Evolutionary conservation across 2,797 vertebrate genomes (phyloP).

Genomic region (Vespertilio murinus): DNA sequence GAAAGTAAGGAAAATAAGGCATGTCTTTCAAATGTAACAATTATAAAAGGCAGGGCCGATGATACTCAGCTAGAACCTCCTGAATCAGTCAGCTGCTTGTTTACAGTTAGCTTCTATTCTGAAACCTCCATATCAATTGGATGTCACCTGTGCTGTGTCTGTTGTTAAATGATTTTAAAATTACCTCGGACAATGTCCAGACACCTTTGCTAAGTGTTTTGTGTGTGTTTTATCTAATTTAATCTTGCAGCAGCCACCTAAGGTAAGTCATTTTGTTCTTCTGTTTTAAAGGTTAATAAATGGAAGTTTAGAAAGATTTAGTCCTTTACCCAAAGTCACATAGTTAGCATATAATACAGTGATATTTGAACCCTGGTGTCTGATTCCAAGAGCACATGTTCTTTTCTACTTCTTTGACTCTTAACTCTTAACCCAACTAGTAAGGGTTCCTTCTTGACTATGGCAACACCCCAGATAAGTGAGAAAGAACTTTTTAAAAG

Average conservation of each 20-base stretch:
- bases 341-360: not conserved
- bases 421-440: slow-evolving; percentile 27
- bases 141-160: not conserved
- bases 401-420: slow-evolving; percentile 1
- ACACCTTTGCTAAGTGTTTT: slow-evolving; percentile 22
- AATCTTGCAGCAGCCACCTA: slow-evolving; percentile 7
- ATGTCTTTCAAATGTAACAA: not conserved
- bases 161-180: slow-evolving; percentile 20
- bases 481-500: slow-evolving; percentile 26
- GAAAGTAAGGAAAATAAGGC: not conserved
- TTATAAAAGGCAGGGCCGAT: not conserved
- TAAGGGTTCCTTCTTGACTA: not conserved
- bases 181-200: not conserved
- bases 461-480: not conserved
- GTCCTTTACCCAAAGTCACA: not conserved
- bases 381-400: slow-evolving; percentile 12
- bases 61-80: not conserved
- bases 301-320: not conserved
- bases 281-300: slow-evolving; percentile 26
- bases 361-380: not conserved
- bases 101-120: not conserved
- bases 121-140: not conserved
- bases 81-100: not conserved
- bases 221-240: slow-evolving; percentile 41
- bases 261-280: slow-evolving; percentile 58